phyloP scores from a whole-genome alignment of 23 tunicate genomes.

The Ascidia mentula region DNA sequence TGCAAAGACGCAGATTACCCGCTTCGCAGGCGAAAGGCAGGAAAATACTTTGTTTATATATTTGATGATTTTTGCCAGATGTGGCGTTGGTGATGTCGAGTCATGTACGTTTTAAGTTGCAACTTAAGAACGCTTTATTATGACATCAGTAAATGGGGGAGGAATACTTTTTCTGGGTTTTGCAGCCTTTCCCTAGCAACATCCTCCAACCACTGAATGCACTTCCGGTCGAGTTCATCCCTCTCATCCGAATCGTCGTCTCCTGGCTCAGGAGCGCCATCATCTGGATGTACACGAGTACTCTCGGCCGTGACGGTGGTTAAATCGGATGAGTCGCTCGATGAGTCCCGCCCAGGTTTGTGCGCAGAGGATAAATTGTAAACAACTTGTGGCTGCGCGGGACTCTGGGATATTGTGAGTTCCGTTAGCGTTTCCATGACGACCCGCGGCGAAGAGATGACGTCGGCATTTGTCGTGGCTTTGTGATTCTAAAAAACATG shows the following conservation, averaged over 20 bases:
- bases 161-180: slow-evolving; percentile 47
- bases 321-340: slow-evolving; percentile 14
- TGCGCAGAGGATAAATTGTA: not conserved
- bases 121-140: too few relatives aligned
- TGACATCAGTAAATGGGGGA: slow-evolving; percentile 42
- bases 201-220: slow-evolving; percentile 49
- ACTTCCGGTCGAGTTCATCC: slow-evolving; percentile 27
- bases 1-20: too few relatives aligned
- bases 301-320: slow-evolving; percentile 43
- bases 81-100: too few relatives aligned
- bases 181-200: slow-evolving; percentile 44
- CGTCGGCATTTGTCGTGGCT: not conserved
- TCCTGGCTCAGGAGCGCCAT: not conserved
- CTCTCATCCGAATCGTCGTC: not conserved
- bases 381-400: not conserved
- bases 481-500: not conserved
- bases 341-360: not conserved
- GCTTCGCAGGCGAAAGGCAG: too few relatives aligned
- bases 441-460: not conserved
- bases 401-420: not conserved
- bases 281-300: slow-evolving; percentile 10
- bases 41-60: too few relatives aligned
- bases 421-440: slow-evolving; percentile 9
- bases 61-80: too few relatives aligned
- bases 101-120: too few relatives aligned